Conservation (phyloP, 2,888 invertebrate genomes). For the Cetonia aurata region DNA sequence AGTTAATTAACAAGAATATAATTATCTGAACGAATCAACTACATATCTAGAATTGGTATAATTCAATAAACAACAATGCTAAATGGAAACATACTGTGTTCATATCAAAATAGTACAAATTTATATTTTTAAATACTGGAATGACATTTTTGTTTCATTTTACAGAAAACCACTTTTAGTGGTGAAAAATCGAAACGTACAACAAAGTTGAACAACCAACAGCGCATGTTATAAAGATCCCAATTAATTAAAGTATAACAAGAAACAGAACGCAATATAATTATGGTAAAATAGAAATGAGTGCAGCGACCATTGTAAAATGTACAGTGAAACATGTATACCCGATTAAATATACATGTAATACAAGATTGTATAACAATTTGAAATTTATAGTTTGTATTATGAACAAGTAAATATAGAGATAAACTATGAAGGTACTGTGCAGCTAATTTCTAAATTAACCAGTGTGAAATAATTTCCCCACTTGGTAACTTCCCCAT, state of each 20-base stretch:
- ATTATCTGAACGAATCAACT: slow-evolving; percentile 15
- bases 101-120: slow-evolving; percentile 46
- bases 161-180: background rate
- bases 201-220: no score
- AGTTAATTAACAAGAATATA: slow-evolving; percentile 27
- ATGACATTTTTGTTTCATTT: slow-evolving; percentile 39
- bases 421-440: slow-evolving; percentile 55
- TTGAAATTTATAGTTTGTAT: slow-evolving; percentile 52
- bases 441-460: slow-evolving; percentile 53
- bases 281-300: slow-evolving; percentile 43
- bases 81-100: slow-evolving; percentile 37
- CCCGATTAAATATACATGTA: slow-evolving; percentile 45
- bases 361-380: slow-evolving; percentile 50
- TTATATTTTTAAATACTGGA: slow-evolving; percentile 40
- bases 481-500: background rate
- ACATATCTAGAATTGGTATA: slow-evolving; percentile 35
- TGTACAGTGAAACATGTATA: slow-evolving; percentile 47
- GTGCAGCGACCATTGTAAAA: slow-evolving; percentile 55
- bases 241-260: background rate
- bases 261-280: slow-evolving; percentile 10
- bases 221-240: background rate
- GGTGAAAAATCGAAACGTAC: no score
- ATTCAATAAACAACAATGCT: slow-evolving; percentile 41
- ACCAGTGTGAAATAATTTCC: slow-evolving; percentile 47
- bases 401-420: slow-evolving; percentile 53